Conservation (phyloP, 1,140 invertebrate genomes). For the Argopecten irradians region DNA sequence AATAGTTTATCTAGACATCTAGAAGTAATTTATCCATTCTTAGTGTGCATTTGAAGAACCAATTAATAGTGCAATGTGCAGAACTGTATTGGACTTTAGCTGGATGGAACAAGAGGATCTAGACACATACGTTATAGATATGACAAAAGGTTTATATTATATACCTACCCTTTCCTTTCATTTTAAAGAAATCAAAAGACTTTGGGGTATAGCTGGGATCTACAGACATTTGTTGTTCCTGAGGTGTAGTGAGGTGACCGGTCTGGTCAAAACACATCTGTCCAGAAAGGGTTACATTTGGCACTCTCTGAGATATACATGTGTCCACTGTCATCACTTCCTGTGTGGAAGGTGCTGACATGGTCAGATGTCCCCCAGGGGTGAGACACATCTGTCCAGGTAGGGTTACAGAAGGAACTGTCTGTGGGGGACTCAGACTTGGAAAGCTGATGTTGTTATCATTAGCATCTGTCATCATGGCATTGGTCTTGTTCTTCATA, state of each 20-base stretch:
- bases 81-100: no score
- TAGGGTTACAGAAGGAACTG: neutral
- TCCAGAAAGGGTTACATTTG: neutral
- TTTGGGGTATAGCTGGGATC: neutral
- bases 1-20: no score
- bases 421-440: neutral
- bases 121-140: no score
- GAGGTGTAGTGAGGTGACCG: slow-evolving; percentile 15
- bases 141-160: no score
- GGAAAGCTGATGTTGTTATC: slow-evolving; percentile 45
- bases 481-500: slow-evolving; percentile 39
- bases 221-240: slow-evolving; percentile 27
- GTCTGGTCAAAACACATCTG: slow-evolving; percentile 36
- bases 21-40: no score
- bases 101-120: no score
- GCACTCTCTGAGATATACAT: neutral
- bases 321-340: neutral
- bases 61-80: no score
- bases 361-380: slow-evolving; percentile 39
- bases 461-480: slow-evolving; percentile 52
- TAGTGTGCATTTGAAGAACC: no score
- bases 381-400: slow-evolving; percentile 46
- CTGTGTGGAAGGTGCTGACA: neutral
- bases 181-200: neutral
- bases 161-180: neutral